These are phyloP conservation scores for Andrena trimmerana DNA, from an alignment of 2,888 invertebrate genomes.

Conservation along the genomic window DNA sequence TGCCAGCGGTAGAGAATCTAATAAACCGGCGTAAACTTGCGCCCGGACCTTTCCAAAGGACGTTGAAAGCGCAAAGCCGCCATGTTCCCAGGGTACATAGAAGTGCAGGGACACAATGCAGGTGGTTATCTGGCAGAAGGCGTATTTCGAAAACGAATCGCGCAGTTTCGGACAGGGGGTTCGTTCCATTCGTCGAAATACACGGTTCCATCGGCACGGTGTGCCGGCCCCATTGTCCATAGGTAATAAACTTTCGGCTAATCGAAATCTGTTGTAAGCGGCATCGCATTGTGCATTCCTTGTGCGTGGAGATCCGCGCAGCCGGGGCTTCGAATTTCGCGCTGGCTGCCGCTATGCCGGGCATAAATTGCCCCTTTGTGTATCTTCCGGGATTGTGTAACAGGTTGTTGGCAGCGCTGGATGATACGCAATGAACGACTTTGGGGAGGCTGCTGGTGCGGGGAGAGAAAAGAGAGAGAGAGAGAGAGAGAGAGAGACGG, in stretches of 20 bases:
- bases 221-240: conserved; percentile 48
- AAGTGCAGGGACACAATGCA: conserved; percentile 2
- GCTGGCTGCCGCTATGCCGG: conserved; percentile 43
- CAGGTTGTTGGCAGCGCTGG: conserved; percentile 68
- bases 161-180: conserved; percentile 13
- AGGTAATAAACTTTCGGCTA: conserved; percentile 65
- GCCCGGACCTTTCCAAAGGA: conserved; percentile 11
- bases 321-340: conserved; percentile 56
- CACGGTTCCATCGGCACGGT: conserved; percentile 10
- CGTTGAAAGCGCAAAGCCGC: background rate
- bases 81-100: background rate
- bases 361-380: conserved; percentile 70
- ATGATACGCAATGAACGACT: conserved; percentile 61
- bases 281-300: conserved; percentile 63
- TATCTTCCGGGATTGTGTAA: conserved; percentile 71
- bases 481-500: background rate
- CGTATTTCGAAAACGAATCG: conserved; percentile 38
- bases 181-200: conserved; percentile 26
- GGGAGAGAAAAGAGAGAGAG: conserved; percentile 16
- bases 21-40: background rate
- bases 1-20: background rate
- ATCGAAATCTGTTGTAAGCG: conserved; percentile 61
- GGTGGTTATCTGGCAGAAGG: conserved; percentile 38
- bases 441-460: conserved; percentile 12
- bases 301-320: conserved; percentile 59